Evolutionary conservation across 2,113 vertebrate species (phyloP).

Genomic region (Hypanus sabinus): DNA sequence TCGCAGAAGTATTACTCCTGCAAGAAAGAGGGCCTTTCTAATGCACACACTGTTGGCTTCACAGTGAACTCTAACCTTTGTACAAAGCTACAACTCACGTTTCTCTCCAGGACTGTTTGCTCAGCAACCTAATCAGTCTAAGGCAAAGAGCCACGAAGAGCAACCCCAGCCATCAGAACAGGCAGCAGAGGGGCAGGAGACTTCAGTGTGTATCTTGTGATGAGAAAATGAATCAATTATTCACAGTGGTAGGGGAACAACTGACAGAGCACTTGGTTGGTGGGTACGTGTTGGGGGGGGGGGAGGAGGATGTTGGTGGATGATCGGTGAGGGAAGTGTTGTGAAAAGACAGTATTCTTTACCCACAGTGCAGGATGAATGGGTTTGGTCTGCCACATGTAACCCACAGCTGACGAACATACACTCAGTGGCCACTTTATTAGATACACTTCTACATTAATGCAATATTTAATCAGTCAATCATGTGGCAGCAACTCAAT

Average conservation of each 20-base stretch:
- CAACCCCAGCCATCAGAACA: not conserved
- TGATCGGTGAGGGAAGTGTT: not conserved
- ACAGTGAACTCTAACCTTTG: not conserved
- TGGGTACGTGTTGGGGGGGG: not conserved
- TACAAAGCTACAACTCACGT: not conserved
- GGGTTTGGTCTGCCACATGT: too few relatives aligned
- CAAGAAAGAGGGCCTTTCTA: not conserved
- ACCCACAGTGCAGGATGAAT: not conserved
- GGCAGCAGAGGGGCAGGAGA: not conserved
- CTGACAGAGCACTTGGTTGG: not conserved
- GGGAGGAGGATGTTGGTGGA: not conserved
- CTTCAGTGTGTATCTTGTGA: not conserved
- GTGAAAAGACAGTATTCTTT: not conserved
- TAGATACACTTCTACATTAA: too few relatives aligned
- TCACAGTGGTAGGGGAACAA: not conserved
- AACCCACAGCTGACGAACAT: too few relatives aligned
- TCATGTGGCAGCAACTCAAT: too few relatives aligned
- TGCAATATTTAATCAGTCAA: too few relatives aligned
- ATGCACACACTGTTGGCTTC: not conserved
- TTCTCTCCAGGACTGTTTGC: not conserved
- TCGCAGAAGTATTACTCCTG: not conserved
- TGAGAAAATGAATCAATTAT: not conserved
- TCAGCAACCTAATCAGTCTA: not conserved
- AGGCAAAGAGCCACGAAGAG: not conserved
- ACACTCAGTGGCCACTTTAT: too few relatives aligned